These are phyloP conservation scores for Parapsyche elsis DNA, from an alignment of 1,140 invertebrate species.

Conservation along the genomic window DNA sequence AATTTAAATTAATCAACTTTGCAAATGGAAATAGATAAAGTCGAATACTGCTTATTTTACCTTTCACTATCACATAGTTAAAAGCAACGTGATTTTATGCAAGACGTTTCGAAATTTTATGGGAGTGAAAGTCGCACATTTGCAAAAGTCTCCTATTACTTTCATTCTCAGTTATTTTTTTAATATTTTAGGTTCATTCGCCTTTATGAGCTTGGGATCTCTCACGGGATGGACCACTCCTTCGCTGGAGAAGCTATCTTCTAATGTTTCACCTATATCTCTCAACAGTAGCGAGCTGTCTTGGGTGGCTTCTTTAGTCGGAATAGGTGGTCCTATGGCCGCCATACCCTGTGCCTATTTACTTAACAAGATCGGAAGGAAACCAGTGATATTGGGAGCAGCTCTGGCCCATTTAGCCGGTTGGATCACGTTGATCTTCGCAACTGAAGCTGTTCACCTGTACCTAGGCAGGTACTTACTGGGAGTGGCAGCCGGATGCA, in stretches of 20 bases:
- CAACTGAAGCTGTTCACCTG: constrained; percentile 39
- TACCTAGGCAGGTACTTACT: constrained; percentile 51
- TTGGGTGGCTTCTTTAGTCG: constrained; percentile 53
- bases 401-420: constrained; percentile 43
- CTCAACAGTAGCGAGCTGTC: constrained; percentile 48
- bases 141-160: background rate
- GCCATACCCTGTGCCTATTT: constrained; percentile 50
- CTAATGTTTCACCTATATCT: constrained; percentile 50
- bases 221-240: constrained; percentile 53
- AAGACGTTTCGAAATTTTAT: background rate
- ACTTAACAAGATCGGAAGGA: constrained; percentile 51
- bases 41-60: background rate
- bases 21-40: background rate
- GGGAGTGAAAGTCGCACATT: background rate
- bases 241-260: constrained; percentile 52
- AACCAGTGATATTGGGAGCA: constrained; percentile 48
- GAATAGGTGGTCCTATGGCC: constrained; percentile 48
- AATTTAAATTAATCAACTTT: too few relatives aligned
- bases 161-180: background rate
- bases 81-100: background rate
- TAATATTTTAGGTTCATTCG: constrained; percentile 48
- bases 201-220: constrained; percentile 46
- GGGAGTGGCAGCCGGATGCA: constrained; percentile 44
- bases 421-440: constrained; percentile 49
- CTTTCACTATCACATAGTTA: background rate